Conservation (phyloP, 2,797 vertebrate species). For the Galaxias olidus region DNA sequence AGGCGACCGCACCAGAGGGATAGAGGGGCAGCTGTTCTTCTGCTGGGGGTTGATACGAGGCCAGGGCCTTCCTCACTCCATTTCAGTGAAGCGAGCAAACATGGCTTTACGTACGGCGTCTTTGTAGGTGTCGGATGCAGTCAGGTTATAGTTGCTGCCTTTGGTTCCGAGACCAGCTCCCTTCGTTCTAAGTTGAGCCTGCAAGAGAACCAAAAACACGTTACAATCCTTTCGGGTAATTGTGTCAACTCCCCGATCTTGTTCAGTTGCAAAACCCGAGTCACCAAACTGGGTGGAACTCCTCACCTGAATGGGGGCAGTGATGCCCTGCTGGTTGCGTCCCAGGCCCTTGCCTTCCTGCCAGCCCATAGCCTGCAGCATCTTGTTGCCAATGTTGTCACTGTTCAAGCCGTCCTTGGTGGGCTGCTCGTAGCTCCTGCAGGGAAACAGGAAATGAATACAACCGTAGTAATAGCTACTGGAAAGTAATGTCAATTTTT, state of each 20-base stretch:
- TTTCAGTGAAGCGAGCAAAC: slow-evolving; percentile 97
- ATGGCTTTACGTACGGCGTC: slow-evolving; percentile 98
- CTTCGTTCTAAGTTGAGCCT: slow-evolving; percentile 94
- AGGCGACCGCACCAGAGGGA: not conserved
- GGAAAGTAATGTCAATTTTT: not conserved
- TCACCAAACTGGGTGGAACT: not conserved
- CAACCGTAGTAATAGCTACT: not conserved
- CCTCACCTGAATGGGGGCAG: slow-evolving; percentile 91
- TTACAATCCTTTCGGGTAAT: not conserved
- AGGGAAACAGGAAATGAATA: slow-evolving; percentile 15
- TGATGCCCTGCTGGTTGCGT: slow-evolving; percentile 96
- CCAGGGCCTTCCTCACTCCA: slow-evolving; percentile 76
- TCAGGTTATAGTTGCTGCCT: slow-evolving; percentile 91
- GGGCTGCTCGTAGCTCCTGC: slow-evolving; percentile 96
- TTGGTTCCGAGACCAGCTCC: slow-evolving; percentile 95
- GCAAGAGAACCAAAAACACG: slow-evolving; percentile 20
- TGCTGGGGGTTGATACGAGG: not conserved
- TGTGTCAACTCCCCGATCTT: not conserved
- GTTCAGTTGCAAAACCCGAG: too few relatives aligned
- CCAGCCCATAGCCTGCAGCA: slow-evolving; percentile 99
- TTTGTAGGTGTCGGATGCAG: slow-evolving; percentile 94
- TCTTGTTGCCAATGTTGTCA: slow-evolving; percentile 98
- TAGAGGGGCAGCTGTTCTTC: not conserved
- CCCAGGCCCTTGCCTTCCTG: slow-evolving; percentile 96
- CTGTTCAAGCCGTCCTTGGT: slow-evolving; percentile 97